These are phyloP conservation scores for Scaptomyza parva DNA, from an alignment of 2,888 invertebrate genomes.

Conservation along the genomic window DNA sequence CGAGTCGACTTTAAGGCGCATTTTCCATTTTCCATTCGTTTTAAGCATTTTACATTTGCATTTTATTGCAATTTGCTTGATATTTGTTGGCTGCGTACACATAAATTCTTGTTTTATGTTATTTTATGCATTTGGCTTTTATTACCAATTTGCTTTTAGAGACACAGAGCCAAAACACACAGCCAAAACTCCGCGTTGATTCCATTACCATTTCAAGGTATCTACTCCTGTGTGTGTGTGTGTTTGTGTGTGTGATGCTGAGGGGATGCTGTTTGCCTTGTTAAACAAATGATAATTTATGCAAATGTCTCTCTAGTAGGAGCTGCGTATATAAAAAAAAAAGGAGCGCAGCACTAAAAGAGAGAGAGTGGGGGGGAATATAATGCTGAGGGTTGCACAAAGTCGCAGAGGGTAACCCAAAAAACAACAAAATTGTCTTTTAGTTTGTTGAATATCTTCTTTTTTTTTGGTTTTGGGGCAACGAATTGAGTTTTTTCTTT, in stretches of 20 bases:
- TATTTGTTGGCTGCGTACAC: constrained; percentile 58
- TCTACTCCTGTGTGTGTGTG: constrained; percentile 12
- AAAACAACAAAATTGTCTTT: constrained; percentile 38
- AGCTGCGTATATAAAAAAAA: constrained; percentile 27
- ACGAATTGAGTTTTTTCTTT: constrained; percentile 22
- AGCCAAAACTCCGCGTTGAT: constrained; percentile 34
- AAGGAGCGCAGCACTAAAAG: constrained; percentile 5
- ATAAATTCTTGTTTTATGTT: constrained; percentile 78
- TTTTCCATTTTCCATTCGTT: constrained; percentile 33
- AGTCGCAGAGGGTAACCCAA: constrained; percentile 47
- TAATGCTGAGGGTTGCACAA: constrained; percentile 70
- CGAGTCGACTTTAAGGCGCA: constrained; percentile 61
- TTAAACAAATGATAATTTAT: constrained; percentile 83
- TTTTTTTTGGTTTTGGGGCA: constrained; percentile 26
- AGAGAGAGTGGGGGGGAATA: too few relatives aligned
- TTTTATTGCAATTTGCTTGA: constrained; percentile 79
- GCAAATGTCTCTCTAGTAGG: constrained; percentile 79
- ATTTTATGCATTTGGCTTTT: constrained; percentile 78
- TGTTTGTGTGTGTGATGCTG: constrained; percentile 11
- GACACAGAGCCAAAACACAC: constrained; percentile 26
- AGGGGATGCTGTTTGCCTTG: constrained; percentile 48
- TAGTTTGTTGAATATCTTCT: too few relatives aligned
- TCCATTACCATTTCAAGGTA: constrained; percentile 56
- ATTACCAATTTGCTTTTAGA: constrained; percentile 67
- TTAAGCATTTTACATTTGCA: constrained; percentile 71